Evolutionary conservation across 2,888 invertebrate species (phyloP).

Genomic region (Drosophila tripunctata): DNA sequence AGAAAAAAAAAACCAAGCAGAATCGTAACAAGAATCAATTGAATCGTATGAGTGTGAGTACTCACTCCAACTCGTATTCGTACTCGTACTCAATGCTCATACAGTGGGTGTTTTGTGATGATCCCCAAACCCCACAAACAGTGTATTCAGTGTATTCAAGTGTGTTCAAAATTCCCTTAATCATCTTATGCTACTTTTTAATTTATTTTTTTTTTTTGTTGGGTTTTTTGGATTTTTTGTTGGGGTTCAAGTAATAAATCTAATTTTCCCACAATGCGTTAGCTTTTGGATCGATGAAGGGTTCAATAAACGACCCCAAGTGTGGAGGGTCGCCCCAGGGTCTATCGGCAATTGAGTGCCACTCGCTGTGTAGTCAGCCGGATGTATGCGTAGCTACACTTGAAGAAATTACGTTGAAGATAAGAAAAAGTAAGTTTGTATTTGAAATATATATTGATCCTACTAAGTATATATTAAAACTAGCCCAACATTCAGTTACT

Average conservation of each 20-base stretch:
- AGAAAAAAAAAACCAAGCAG: not conserved
- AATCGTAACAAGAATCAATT: conserved; percentile 1
- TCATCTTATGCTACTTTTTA: conserved; percentile 28
- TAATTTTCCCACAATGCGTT: conserved; percentile 56
- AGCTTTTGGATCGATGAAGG: conserved; percentile 23
- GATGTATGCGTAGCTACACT: conserved; percentile 11
- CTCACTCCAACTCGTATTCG: not conserved
- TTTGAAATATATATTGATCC: too few species aligned
- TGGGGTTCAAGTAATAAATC: conserved; percentile 59
- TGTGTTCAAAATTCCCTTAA: conserved; percentile 55
- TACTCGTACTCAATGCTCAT: not conserved
- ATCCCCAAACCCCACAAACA: conserved; percentile 1
- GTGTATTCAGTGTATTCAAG: conserved; percentile 29
- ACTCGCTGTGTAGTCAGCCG: conserved; percentile 32
- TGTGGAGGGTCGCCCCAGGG: conserved; percentile 21
- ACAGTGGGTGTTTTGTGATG: conserved; percentile 22
- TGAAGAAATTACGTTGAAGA: not conserved
- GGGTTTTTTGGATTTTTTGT: not conserved
- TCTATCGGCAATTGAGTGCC: conserved; percentile 6
- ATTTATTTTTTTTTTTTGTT: conserved; percentile 4
- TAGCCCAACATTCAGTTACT: too few species aligned
- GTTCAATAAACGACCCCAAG: conserved; percentile 60
- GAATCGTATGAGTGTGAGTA: conserved; percentile 13
- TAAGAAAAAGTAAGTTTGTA: too few species aligned
- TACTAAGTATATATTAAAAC: too few species aligned